Conservation (phyloP, 2,888 invertebrate species). For the Harpagoxenus sublaevis region DNA sequence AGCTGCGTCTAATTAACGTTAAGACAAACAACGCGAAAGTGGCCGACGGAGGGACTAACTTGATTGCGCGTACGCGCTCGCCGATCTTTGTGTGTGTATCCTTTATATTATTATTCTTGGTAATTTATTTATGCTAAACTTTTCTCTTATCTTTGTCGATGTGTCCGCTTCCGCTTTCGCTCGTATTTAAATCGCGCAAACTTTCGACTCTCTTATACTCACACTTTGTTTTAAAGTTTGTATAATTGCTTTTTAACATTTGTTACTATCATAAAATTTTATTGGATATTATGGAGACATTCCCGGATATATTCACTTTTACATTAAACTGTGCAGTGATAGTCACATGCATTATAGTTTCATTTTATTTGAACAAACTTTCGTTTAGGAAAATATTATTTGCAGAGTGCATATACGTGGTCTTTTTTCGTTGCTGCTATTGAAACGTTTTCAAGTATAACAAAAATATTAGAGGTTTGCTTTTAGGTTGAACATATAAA, state of each 20-base stretch:
- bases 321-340: neutral
- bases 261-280: neutral
- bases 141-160: slow-evolving; percentile 35
- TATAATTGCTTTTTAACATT: neutral
- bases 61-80: slow-evolving; percentile 43
- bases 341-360: neutral
- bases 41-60: slow-evolving; percentile 23
- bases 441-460: slow-evolving; percentile 7
- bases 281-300: neutral
- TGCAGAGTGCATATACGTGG: neutral
- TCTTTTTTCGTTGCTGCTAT: slow-evolving; percentile 5
- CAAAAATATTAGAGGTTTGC: slow-evolving; percentile 22
- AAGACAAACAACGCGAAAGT: slow-evolving; percentile 63
- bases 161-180: neutral
- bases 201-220: neutral
- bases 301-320: neutral
- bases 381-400: slow-evolving; percentile 1
- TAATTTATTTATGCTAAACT: slow-evolving; percentile 47
- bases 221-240: neutral
- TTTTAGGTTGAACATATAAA: slow-evolving; percentile 9
- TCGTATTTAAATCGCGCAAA: neutral
- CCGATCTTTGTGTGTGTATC: slow-evolving; percentile 20
- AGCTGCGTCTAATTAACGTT: slow-evolving; percentile 70
- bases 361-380: neutral
- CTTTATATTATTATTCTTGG: slow-evolving; percentile 25